phyloP scores from a whole-genome alignment of 1,140 invertebrate genomes.

The Lycorma delicatula region DNA sequence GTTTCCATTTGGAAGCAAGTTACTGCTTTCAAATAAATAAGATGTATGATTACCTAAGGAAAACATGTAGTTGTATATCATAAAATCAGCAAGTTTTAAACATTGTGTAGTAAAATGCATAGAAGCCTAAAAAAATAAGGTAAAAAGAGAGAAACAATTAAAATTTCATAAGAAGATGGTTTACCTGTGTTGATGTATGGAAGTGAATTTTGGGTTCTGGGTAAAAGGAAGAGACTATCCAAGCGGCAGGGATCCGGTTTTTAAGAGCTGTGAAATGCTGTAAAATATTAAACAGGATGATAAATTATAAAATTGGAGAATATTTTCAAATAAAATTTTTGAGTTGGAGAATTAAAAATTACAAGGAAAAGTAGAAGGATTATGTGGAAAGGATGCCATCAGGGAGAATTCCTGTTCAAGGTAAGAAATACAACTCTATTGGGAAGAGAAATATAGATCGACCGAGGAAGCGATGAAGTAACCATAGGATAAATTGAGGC shows the following conservation, averaged over 20 bases:
- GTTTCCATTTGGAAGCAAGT: background rate
- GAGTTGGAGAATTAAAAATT: background rate
- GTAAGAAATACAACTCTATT: too few species aligned
- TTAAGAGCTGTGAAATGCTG: background rate
- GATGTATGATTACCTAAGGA: background rate
- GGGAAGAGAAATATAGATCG: too few species aligned
- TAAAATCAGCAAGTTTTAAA: background rate
- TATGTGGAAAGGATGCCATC: background rate
- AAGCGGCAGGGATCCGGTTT: background rate
- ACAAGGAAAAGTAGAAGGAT: background rate
- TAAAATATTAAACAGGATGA: background rate
- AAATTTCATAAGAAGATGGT: background rate
- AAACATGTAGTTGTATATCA: background rate
- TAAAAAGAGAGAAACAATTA: background rate
- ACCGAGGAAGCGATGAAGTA: too few species aligned
- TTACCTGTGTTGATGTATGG: background rate
- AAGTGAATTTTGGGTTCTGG: background rate
- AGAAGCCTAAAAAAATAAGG: background rate
- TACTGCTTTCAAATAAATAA: background rate
- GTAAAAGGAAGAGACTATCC: background rate
- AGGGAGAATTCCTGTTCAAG: too few species aligned
- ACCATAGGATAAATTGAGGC: too few species aligned
- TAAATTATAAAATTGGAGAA: background rate
- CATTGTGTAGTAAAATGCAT: background rate
- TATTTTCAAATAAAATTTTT: background rate